These are phyloP conservation scores for Cosmia trapezina DNA, from an alignment of 2,888 invertebrate species.

Conservation along the genomic window DNA sequence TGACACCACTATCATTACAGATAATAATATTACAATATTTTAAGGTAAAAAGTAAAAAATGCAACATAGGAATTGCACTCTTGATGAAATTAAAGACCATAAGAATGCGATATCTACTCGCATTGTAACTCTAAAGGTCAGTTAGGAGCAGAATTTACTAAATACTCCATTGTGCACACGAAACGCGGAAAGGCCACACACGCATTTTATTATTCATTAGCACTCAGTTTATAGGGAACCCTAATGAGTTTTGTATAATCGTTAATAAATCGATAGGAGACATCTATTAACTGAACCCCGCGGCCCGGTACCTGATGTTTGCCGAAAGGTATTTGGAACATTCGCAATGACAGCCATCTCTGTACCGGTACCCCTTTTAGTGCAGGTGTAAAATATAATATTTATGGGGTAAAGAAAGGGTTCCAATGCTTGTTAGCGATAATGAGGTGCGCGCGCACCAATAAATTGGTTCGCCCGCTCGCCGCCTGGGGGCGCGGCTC, in stretches of 20 bases:
- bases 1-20: constrained; percentile 39
- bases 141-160: constrained; percentile 34
- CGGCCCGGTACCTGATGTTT: constrained; percentile 38
- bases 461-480: constrained; percentile 85
- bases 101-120: constrained; percentile 36
- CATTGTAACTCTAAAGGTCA: constrained; percentile 49
- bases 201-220: constrained; percentile 54
- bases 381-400: constrained; percentile 90
- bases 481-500: constrained; percentile 85
- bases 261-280: constrained; percentile 60
- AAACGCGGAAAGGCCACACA: constrained; percentile 41
- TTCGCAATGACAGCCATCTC: constrained; percentile 64
- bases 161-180: constrained; percentile 43
- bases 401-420: constrained; percentile 88
- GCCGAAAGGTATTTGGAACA: constrained; percentile 64
- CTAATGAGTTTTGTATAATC: constrained; percentile 43
- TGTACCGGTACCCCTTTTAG: constrained; percentile 71
- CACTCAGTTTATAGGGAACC: constrained; percentile 39
- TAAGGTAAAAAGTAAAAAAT: constrained; percentile 32
- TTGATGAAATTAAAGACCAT: constrained; percentile 34
- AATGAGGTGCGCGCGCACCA: constrained; percentile 88
- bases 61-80: constrained; percentile 45
- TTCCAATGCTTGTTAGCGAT: constrained; percentile 88
- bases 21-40: constrained; percentile 33
- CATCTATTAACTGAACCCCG: constrained; percentile 54